Conservation (phyloP, 2,797 vertebrate species). For the Labeo calbasu region DNA sequence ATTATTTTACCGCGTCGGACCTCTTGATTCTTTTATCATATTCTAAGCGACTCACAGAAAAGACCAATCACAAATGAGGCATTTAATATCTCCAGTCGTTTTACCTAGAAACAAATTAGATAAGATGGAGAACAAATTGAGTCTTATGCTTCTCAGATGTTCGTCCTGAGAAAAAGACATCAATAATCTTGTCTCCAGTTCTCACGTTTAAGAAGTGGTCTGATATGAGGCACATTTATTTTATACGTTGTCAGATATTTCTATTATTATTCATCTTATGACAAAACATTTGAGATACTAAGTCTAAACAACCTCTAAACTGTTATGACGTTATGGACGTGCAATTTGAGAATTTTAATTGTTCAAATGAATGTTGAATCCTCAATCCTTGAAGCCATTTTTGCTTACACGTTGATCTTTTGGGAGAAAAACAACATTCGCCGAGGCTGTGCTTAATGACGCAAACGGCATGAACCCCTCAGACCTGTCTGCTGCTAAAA, state of each 20-base stretch:
- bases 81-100: slow-evolving; percentile 4
- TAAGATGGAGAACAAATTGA: slow-evolving; percentile 15
- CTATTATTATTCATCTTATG: background rate
- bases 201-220: background rate
- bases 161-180: background rate
- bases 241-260: background rate
- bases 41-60: slow-evolving; percentile 44
- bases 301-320: background rate
- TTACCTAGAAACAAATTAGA: slow-evolving; percentile 3
- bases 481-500: slow-evolving; percentile 50
- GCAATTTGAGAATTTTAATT: background rate
- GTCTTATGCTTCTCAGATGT: background rate
- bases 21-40: slow-evolving; percentile 48
- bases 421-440: slow-evolving; percentile 30
- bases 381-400: background rate
- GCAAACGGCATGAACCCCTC: slow-evolving; percentile 46
- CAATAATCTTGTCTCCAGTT: background rate
- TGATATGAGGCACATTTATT: background rate
- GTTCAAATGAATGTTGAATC: background rate
- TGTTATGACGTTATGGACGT: background rate
- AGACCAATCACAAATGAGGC: background rate
- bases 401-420: slow-evolving; percentile 18
- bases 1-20: background rate
- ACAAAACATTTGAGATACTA: no score
- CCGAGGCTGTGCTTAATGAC: slow-evolving; percentile 36